Base-by-base conservation (phyloP, 2,113 vertebrate species). In the Paradisaea rubra region DNA sequence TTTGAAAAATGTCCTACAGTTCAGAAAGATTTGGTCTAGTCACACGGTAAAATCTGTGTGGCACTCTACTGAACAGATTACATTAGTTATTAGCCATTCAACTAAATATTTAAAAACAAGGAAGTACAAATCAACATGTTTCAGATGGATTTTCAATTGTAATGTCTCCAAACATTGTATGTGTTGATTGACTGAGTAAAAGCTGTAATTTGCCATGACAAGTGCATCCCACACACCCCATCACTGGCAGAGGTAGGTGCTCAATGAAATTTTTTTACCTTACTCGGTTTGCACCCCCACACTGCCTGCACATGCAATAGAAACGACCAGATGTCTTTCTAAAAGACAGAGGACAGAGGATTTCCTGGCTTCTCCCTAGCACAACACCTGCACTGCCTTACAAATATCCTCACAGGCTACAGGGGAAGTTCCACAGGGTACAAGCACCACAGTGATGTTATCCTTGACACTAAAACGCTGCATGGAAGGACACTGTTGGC, bases 401-500 rank as follows among this genome's bases (percentile, higher is more conserved):
- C 25, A 57, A 86, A 57, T 54, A 57, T 2, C 13, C 33, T 91
- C 2, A 0, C 18, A 61, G 25, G 13, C 42, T 73, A 42, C 23
- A 49, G 21, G 28, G 6, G 16, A 72, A 68, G 30, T 19, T 63
- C 33, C 5, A 2, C 11, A 66, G 9, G 23, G 4, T 35, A 42
- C 0, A 0, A 86, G 13, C 41, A 80, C 11, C 1, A 1, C 31
- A 24, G 2, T 30, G 11, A 35, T 47, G 5, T 25, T 42, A 15
- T 18, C 84, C 47, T 59, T 79, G 30, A 18, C 18, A 16, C 21
- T 24, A 42, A 28, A 1, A 0, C 8, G 3, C 25, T 82, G 27
- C 28, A 41, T 92, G 63, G 33, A 65, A 33, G 1, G 2, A 11
- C 56, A 22, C 3, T 72, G 30, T 72, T 59, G 53, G 10, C 15